Evolutionary conservation across 2,113 vertebrate genomes (phyloP).

Genomic region (Melanerpes formicivorus): DNA sequence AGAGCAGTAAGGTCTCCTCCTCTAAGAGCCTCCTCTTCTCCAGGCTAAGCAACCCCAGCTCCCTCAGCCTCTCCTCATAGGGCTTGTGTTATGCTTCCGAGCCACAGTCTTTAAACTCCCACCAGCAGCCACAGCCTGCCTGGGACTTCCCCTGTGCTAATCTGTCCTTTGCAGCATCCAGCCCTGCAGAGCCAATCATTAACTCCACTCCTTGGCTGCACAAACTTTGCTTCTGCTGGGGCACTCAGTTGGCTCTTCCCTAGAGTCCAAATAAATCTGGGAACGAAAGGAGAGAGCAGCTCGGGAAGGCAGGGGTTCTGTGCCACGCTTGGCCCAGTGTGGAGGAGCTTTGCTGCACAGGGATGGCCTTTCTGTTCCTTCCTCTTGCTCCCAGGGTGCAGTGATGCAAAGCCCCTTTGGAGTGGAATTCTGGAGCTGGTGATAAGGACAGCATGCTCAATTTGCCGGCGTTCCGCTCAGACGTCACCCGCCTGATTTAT

Average conservation of each 20-base stretch:
- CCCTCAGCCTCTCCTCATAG: no score
- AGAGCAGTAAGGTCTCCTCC: no score
- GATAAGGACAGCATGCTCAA: conserved; percentile 36
- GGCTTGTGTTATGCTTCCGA: no score
- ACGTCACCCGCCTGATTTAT: conserved; percentile 33
- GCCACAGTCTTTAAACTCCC: no score
- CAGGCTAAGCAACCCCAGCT: no score
- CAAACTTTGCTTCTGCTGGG: background rate
- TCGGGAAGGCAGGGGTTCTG: background rate
- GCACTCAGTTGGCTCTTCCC: background rate
- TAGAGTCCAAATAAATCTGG: background rate
- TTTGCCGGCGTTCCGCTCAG: background rate
- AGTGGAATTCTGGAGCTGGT: conserved; percentile 9
- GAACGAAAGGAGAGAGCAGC: background rate
- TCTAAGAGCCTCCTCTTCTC: no score
- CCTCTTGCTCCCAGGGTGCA: background rate
- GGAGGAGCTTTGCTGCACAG: background rate
- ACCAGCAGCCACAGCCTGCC: no score
- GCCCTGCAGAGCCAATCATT: background rate
- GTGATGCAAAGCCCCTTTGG: background rate
- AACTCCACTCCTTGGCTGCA: background rate
- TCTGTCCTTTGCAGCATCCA: background rate
- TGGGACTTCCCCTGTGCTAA: no score
- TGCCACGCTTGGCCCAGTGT: background rate
- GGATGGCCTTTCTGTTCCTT: background rate